Percentiles rank a stretch among this genome's conserved stretches.
Conservation (phyloP, 2,888 invertebrate species). For the Phorcus lineatus region DNA sequence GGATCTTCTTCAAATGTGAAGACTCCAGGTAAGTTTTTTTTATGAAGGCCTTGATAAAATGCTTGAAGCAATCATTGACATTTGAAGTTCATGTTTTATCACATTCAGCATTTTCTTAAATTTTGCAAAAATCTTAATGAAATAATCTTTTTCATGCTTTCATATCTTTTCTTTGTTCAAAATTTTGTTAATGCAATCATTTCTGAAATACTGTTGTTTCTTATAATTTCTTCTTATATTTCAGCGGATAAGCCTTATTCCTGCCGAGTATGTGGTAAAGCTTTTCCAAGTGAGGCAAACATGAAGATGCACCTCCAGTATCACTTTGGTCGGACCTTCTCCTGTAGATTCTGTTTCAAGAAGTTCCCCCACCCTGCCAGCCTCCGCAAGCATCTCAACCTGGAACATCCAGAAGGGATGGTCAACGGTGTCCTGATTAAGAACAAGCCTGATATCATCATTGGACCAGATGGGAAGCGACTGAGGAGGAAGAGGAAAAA, state of each 20-base stretch:
- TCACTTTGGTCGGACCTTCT: slow-evolving; percentile 60
- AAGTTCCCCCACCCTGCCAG: slow-evolving; percentile 3
- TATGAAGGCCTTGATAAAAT: no score
- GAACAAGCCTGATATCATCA: slow-evolving; percentile 16
- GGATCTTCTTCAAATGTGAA: no score
- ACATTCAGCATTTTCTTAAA: no score
- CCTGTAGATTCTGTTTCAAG: slow-evolving; percentile 52
- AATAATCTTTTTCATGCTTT: no score
- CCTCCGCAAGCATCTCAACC: slow-evolving; percentile 15
- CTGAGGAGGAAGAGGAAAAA: not conserved
- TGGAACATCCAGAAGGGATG: slow-evolving; percentile 19
- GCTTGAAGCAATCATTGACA: no score
- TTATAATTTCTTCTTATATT: slow-evolving; percentile 23
- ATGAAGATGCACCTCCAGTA: slow-evolving; percentile 73
- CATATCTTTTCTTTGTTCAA: no score
- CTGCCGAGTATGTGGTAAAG: slow-evolving; percentile 73
- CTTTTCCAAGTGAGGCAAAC: slow-evolving; percentile 72
- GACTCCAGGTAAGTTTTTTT: no score
- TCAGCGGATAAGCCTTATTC: slow-evolving; percentile 57
- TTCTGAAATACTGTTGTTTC: no score
- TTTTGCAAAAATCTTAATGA: no score
- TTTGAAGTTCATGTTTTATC: no score
- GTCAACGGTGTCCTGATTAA: slow-evolving; percentile 19
- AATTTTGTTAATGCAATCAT: no score
- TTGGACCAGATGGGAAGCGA: not conserved